These are phyloP conservation scores for Lamellibrachia luymesi DNA, from an alignment of 1,140 invertebrate species.

Conservation along the genomic window DNA sequence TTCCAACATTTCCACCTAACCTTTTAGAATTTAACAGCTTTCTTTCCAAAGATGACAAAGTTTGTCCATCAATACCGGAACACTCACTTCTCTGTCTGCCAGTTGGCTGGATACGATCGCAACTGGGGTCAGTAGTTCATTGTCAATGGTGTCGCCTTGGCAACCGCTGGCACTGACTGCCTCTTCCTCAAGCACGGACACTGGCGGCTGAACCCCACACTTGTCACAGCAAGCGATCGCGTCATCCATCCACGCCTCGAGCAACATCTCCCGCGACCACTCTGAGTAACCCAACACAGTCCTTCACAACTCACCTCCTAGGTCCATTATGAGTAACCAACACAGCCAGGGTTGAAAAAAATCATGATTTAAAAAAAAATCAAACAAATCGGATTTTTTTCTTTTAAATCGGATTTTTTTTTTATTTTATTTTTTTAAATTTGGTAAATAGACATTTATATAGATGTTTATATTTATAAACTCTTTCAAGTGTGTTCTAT, in stretches of 20 bases:
- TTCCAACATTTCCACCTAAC: too few species aligned
- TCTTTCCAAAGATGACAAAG: not conserved
- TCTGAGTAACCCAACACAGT: conserved; percentile 56
- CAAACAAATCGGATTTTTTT: too few species aligned
- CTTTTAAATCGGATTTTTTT: too few species aligned
- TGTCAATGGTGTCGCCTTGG: conserved; percentile 2
- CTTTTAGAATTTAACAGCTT: too few species aligned
- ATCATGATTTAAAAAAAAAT: too few species aligned
- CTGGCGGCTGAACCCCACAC: conserved; percentile 68
- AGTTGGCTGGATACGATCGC: not conserved
- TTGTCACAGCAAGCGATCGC: conserved; percentile 68
- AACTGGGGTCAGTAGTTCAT: conserved; percentile 20
- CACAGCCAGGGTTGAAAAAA: not conserved
- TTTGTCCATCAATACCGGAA: not conserved
- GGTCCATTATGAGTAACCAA: not conserved
- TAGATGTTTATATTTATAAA: too few species aligned
- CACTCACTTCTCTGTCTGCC: not conserved
- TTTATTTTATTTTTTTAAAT: too few species aligned
- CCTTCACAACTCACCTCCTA: not conserved
- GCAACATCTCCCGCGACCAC: conserved; percentile 70
- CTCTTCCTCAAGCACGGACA: conserved; percentile 27
- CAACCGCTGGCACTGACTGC: not conserved
- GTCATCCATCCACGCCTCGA: conserved; percentile 73
- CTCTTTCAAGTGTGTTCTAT: too few species aligned
- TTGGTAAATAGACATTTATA: too few species aligned